Evolutionary conservation across 2,113 vertebrate genomes (phyloP), one percentile per base, ranked within the genome.

Genomic region (Eupsittula cactorum): DNA sequence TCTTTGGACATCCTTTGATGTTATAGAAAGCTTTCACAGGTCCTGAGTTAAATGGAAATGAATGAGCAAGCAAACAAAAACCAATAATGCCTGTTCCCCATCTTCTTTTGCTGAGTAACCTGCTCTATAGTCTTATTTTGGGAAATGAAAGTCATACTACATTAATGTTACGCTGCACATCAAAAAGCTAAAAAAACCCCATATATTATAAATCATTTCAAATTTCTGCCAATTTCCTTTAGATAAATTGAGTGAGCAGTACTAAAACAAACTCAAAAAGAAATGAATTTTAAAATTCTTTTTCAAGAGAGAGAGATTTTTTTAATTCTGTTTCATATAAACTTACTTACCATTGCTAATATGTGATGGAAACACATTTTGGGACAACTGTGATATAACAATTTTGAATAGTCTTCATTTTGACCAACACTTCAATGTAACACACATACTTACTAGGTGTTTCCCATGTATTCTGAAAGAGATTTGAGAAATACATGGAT

Each of bases 11-110:
- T 23, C 29, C 18, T 80, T 21, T 67, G 28, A 15, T 44, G 21
- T 2, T 71, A 10, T 16, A 31, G 9, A 10, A 46, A 15, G 2
- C 3, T 81, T 59, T 52, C 14, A 44, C 17, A 49, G 3, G n/a
- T 41, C 89, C n/a, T 91, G 23, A 42, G 23, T 52, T 68, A 60
- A 68, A 90, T 41, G 13, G 3, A 62, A 78, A 39, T 33, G 16
- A 86, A 49, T 2, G 2, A 90, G 33, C 2, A 71, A 62, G 21
- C 3, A 78, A 68, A 49, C 5, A 79, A 59, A 74, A 47, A 1
- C 0, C 5, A 86, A 20, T 23, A 60, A 6, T 11, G 3, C 24
- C 1, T 5, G 6, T 6, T 2, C 3, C 1, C 0, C 1, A 5
- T 23, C 13, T 44, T 50, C 33, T 41, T 78, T 74, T 68, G 9